phyloP scores from a whole-genome alignment of 2,113 vertebrate genomes.

The Arizona elegans region DNA sequence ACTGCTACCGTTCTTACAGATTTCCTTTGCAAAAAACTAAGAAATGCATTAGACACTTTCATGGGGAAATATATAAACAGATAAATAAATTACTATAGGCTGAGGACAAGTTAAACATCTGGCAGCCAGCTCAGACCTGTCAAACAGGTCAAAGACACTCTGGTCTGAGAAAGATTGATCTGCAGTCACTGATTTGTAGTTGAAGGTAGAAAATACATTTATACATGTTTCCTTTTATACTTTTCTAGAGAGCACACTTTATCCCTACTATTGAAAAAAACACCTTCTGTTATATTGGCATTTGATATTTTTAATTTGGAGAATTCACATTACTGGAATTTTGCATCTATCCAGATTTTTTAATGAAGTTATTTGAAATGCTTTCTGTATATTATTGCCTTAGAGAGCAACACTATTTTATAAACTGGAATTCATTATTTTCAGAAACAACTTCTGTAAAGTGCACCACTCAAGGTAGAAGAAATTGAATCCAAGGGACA shows the following conservation, averaged over 20 bases:
- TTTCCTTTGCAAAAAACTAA: constrained; percentile 68
- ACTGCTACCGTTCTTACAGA: constrained; percentile 73
- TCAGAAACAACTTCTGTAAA: neutral
- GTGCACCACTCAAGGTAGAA: constrained; percentile 36
- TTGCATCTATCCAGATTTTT: constrained; percentile 8
- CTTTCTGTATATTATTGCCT: neutral
- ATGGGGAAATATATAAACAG: constrained; percentile 74
- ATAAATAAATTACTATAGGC: constrained; percentile 78
- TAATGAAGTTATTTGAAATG: constrained; percentile 10
- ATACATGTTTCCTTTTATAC: constrained; percentile 33
- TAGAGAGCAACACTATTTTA: constrained; percentile 22
- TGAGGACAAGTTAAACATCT: constrained; percentile 75
- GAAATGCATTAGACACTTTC: constrained; percentile 72
- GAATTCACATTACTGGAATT: neutral
- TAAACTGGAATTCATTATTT: neutral
- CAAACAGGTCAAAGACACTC: constrained; percentile 74
- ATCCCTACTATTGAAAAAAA: neutral
- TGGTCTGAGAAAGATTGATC: constrained; percentile 68
- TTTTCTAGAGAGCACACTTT: constrained; percentile 16
- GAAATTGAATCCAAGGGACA: constrained; percentile 2
- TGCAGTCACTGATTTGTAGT: constrained; percentile 53
- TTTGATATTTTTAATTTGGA: constrained; percentile 22
- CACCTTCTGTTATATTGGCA: neutral
- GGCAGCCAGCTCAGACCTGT: constrained; percentile 72
- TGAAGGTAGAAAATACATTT: constrained; percentile 47